A percentile compares a stretch with the other conserved stretches of the same genome.
Conservation (phyloP, 1,140 invertebrate genomes). For the Panagrolaimus sp. region DNA sequence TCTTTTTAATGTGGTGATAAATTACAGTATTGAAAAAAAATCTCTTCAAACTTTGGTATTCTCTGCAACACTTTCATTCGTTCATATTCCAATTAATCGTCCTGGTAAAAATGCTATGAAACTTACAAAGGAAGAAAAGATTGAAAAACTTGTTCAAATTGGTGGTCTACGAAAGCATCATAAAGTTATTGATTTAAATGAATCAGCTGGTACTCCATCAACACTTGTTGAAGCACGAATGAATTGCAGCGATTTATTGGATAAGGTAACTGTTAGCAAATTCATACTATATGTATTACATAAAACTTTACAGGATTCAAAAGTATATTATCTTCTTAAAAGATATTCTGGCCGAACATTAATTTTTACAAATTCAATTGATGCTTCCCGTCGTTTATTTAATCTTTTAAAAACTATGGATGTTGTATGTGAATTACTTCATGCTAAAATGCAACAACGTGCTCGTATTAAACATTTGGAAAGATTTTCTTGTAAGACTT, state of each 20-base stretch:
- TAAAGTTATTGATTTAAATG: constrained; percentile 86
- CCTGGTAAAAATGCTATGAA: constrained; percentile 26
- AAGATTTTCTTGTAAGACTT: constrained; percentile 70
- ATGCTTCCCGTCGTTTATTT: constrained; percentile 76
- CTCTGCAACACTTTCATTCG: constrained; percentile 88
- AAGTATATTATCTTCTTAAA: constrained; percentile 84
- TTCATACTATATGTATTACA: background rate
- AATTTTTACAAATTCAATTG: constrained; percentile 95
- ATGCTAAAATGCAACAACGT: constrained; percentile 89
- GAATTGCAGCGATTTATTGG: constrained; percentile 64
- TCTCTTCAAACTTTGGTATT: constrained; percentile 86
- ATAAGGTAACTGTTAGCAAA: constrained; percentile 64
- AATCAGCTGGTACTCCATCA: constrained; percentile 68
- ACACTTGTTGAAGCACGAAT: constrained; percentile 77
- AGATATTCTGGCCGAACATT: constrained; percentile 79
- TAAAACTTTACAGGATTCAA: constrained; percentile 67
- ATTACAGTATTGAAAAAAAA: constrained; percentile 43
- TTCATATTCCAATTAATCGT: constrained; percentile 67
- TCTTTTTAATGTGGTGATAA: background rate
- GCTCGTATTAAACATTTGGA: constrained; percentile 90
- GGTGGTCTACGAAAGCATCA: constrained; percentile 64
- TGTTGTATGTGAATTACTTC: constrained; percentile 72
- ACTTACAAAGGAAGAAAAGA: constrained; percentile 53
- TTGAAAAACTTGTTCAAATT: constrained; percentile 40
- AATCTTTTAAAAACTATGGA: constrained; percentile 75